phyloP scores from a whole-genome alignment of 2,797 vertebrate genomes.

The Capromys pilorides region DNA sequence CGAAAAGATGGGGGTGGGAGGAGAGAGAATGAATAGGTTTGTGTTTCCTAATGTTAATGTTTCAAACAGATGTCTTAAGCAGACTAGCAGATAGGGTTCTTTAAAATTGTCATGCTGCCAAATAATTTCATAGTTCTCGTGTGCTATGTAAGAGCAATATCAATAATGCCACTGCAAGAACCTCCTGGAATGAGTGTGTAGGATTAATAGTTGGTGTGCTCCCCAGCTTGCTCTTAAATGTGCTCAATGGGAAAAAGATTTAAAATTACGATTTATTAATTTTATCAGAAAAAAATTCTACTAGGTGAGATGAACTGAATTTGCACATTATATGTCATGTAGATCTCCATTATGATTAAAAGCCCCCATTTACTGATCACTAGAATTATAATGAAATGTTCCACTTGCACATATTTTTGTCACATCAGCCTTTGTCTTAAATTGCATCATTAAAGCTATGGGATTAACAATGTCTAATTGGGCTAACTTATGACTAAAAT shows the following conservation, averaged over 20 bases:
- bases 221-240: constrained; percentile 78
- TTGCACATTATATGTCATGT: constrained; percentile 27
- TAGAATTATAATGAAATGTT: constrained; percentile 75
- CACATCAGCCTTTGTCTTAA: constrained; percentile 65
- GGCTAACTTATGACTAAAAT: constrained; percentile 73
- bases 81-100: constrained; percentile 76
- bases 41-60: constrained; percentile 77
- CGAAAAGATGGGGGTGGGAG: constrained; percentile 71
- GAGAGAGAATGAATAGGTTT: constrained; percentile 78
- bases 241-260: constrained; percentile 74
- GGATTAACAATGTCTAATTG: constrained; percentile 53
- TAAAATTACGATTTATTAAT: constrained; percentile 78
- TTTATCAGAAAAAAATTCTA: constrained; percentile 73
- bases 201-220: constrained; percentile 72
- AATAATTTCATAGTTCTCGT: constrained; percentile 79
- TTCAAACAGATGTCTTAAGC: constrained; percentile 79
- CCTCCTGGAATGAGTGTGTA: constrained; percentile 72
- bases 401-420: constrained; percentile 71
- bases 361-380: constrained; percentile 73
- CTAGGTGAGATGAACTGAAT: constrained; percentile 67
- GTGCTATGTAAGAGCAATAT: constrained; percentile 81
- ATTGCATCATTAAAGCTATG: constrained; percentile 46
- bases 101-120: constrained; percentile 77
- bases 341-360: constrained; percentile 6
- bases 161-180: constrained; percentile 80